phyloP scores from a whole-genome alignment of 1,140 invertebrate genomes.

The Colletes gigas region DNA sequence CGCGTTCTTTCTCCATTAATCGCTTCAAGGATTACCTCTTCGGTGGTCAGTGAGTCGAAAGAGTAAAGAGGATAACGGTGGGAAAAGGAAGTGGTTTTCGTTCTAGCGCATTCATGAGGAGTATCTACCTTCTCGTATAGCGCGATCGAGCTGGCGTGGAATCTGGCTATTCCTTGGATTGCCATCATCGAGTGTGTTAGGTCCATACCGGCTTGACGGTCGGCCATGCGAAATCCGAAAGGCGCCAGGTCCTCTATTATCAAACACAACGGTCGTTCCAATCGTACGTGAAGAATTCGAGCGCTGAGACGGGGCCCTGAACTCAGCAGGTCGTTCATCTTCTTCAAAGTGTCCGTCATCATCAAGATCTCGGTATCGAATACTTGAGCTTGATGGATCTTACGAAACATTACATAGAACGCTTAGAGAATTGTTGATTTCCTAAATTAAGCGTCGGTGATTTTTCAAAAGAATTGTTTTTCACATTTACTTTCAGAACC shows the following conservation, averaged over 20 bases:
- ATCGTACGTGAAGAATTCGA: conserved; percentile 68
- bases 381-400: conserved; percentile 65
- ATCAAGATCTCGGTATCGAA: conserved; percentile 76
- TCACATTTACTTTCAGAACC: too few species aligned
- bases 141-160: conserved; percentile 83
- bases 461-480: too few species aligned
- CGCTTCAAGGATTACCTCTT: too few species aligned
- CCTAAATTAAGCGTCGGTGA: too few species aligned
- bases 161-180: conserved; percentile 81
- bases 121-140: conserved; percentile 79
- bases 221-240: conserved; percentile 82
- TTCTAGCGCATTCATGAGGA: not conserved
- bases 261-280: conserved; percentile 76
- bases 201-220: conserved; percentile 81
- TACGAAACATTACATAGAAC: conserved; percentile 9
- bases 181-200: conserved; percentile 79
- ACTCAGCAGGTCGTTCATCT: conserved; percentile 71
- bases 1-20: too few species aligned
- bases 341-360: conserved; percentile 72
- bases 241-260: conserved; percentile 81
- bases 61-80: too few species aligned
- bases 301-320: conserved; percentile 58
- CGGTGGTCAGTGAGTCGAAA: too few species aligned
- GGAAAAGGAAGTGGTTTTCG: too few species aligned
- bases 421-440: too few species aligned